Conservation (phyloP, 2,113 vertebrate species). For the Ammodytes dubius region DNA sequence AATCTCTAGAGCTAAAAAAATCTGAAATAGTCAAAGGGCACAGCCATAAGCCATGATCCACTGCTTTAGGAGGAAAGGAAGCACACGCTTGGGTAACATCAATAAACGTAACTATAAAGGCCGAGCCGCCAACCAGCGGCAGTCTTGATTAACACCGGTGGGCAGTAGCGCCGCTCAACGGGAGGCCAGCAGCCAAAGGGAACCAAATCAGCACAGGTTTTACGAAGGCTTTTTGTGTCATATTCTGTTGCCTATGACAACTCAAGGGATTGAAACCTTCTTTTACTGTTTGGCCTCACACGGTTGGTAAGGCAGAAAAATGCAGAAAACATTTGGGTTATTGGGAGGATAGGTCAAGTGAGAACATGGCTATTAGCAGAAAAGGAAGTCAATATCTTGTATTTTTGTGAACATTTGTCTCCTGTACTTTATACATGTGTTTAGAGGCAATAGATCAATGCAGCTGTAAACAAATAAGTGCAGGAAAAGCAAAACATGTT, state of each 20-base stretch:
- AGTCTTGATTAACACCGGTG: slow-evolving; percentile 5
- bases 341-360: background rate
- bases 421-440: background rate
- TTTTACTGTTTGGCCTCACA: background rate
- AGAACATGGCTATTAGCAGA: too few relatives aligned
- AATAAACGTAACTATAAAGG: slow-evolving; percentile 24
- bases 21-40: background rate
- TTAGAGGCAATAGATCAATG: background rate
- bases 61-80: background rate
- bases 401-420: background rate
- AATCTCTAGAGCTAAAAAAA: background rate
- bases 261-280: background rate
- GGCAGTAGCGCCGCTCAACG: background rate
- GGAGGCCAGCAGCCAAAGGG: background rate
- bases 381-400: background rate
- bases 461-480: slow-evolving; percentile 7
- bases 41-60: background rate
- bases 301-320: background rate
- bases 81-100: background rate
- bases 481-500: slow-evolving; percentile 6
- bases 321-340: background rate
- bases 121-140: slow-evolving; percentile 5
- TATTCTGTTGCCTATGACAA: slow-evolving; percentile 12
- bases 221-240: slow-evolving; percentile 14
- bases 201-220: slow-evolving; percentile 25